A percentile compares a stretch with the other conserved stretches of the same genome.
These are phyloP conservation scores for Sterrhoptilus dennistouni DNA, from an alignment of 2,113 vertebrate genomes.

Conservation along the genomic window DNA sequence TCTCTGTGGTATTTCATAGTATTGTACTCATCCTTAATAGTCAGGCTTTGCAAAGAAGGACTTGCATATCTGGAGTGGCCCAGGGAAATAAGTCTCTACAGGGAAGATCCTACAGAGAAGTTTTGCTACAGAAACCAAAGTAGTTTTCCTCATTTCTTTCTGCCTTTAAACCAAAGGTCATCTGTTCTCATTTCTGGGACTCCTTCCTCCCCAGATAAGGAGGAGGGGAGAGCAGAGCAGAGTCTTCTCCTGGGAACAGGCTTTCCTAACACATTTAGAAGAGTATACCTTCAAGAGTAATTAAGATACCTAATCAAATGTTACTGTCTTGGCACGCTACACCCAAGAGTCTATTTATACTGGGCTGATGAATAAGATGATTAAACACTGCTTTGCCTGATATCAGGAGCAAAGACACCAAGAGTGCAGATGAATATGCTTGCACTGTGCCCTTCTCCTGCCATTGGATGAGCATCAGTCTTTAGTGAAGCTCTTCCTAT, in stretches of 20 bases:
- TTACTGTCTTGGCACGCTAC: not conserved
- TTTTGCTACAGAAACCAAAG: not conserved
- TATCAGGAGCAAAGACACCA: not conserved
- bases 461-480: not conserved
- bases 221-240: not conserved
- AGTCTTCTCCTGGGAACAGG: not conserved
- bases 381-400: not conserved
- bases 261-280: not conserved
- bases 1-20: not conserved
- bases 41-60: not conserved
- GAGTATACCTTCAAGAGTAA: not conserved
- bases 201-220: not conserved
- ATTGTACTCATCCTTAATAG: not conserved
- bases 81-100: not conserved
- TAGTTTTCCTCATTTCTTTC: not conserved
- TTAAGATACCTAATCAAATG: not conserved
- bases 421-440: not conserved
- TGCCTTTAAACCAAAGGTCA: not conserved
- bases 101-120: not conserved
- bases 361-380: not conserved
- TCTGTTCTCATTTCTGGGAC: not conserved
- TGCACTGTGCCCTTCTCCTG: not conserved
- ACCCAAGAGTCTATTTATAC: not conserved
- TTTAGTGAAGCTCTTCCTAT: not conserved
- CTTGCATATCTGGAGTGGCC: not conserved